These are phyloP conservation scores for Glaucomys volans DNA, from an alignment of 2,113 vertebrate species.

Conservation along the genomic window DNA sequence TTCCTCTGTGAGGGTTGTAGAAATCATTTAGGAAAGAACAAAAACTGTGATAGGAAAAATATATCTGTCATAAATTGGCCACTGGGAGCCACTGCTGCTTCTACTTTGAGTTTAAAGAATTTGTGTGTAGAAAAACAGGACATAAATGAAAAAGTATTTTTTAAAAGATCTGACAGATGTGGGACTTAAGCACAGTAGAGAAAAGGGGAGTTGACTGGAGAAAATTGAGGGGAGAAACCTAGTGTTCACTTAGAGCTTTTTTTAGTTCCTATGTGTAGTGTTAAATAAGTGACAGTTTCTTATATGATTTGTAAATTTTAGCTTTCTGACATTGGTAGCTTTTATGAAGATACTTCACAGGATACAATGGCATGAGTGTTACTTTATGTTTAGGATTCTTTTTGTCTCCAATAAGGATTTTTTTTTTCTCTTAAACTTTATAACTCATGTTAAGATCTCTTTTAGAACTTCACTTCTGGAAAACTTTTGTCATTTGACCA, in stretches of 20 bases:
- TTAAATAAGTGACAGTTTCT: not conserved
- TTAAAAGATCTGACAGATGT: not conserved
- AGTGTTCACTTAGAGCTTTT: not conserved
- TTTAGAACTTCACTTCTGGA: not conserved
- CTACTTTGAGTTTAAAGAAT: slow-evolving; percentile 57
- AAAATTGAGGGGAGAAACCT: slow-evolving; percentile 9
- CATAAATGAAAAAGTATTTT: slow-evolving; percentile 36
- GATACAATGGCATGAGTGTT: not conserved
- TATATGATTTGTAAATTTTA: slow-evolving; percentile 12
- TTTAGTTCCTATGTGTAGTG: not conserved
- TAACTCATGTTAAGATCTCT: not conserved
- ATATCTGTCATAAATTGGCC: slow-evolving; percentile 37
- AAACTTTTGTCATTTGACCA: not conserved
- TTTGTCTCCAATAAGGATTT: not conserved
- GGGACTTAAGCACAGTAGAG: not conserved
- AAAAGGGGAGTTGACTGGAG: slow-evolving; percentile 6
- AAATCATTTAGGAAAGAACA: slow-evolving; percentile 40
- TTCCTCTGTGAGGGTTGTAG: not conserved
- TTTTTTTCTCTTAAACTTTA: not conserved
- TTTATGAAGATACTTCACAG: not conserved
- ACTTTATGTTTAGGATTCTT: slow-evolving; percentile 22
- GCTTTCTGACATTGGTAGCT: not conserved
- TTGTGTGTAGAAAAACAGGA: not conserved
- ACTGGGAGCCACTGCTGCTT: slow-evolving; percentile 72
- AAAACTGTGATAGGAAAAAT: slow-evolving; percentile 1